A percentile compares a stretch with the other conserved stretches of the same genome.
phyloP scores from a whole-genome alignment of 1,140 invertebrate species.

The Drosophila parabipectinata region DNA sequence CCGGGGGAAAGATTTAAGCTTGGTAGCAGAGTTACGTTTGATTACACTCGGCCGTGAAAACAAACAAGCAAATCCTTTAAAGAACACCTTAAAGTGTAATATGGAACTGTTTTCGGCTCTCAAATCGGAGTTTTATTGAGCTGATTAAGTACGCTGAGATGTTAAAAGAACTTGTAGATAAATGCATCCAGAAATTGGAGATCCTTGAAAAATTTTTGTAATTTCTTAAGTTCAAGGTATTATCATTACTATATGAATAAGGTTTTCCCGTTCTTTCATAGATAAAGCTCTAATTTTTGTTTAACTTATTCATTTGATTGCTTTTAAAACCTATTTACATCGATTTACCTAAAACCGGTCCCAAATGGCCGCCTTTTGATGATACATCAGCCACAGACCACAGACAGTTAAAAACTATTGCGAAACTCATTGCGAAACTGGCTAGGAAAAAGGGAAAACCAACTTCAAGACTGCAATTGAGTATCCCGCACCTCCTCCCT shows the following conservation, averaged over 20 bases:
- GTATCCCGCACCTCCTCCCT: conserved; percentile 6
- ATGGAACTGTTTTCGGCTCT: background rate
- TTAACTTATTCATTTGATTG: conserved; percentile 32
- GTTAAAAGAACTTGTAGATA: no score
- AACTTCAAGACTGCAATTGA: conserved; percentile 53
- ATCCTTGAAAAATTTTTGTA: no score
- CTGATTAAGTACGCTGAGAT: no score
- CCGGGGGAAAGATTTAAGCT: background rate
- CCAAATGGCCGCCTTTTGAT: background rate
- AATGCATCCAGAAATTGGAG: no score
- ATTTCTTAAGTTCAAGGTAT: no score
- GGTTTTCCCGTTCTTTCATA: background rate
- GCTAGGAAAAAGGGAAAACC: conserved; percentile 22
- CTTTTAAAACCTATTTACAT: conserved; percentile 33
- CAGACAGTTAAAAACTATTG: conserved; percentile 60
- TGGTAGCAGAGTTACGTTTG: background rate
- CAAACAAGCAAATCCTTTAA: background rate
- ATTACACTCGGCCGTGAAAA: background rate
- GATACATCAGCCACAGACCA: conserved; percentile 26
- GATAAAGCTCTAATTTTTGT: background rate
- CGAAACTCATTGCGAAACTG: conserved; percentile 57
- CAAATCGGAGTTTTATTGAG: background rate
- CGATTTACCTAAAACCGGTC: conserved; percentile 41
- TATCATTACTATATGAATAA: no score
- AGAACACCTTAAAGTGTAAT: background rate